phyloP scores from a whole-genome alignment of 2,113 vertebrate species.

The Poecile atricapillus region DNA sequence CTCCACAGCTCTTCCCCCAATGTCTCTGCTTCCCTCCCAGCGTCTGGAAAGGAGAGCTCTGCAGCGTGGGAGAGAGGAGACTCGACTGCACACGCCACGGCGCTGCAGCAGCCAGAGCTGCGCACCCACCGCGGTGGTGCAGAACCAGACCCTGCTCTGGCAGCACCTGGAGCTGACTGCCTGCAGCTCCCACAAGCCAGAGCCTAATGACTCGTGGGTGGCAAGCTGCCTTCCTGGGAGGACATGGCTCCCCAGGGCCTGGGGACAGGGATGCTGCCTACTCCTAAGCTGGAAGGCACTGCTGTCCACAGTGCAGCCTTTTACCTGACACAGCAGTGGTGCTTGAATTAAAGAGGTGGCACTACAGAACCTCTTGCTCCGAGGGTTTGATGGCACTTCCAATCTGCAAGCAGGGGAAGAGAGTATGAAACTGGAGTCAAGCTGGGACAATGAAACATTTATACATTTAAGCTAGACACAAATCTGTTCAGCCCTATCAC shows the following conservation, averaged over 20 bases:
- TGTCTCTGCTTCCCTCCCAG: neutral
- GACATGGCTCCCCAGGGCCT: neutral
- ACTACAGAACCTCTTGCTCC: neutral
- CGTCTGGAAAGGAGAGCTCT: neutral
- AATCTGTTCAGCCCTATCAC: neutral
- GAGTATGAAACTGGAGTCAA: neutral
- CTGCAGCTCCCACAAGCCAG: neutral
- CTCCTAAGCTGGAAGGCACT: neutral
- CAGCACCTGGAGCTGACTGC: neutral
- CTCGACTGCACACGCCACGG: rapidly evolving
- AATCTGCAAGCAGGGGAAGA: neutral
- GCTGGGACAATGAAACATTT: neutral
- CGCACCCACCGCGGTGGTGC: rapidly evolving
- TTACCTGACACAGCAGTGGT: neutral
- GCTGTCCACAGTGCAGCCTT: neutral
- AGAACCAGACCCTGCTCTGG: rapidly evolving
- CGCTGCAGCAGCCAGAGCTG: neutral
- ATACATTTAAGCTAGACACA: neutral
- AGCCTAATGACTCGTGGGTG: neutral
- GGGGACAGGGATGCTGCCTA: neutral
- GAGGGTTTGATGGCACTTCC: neutral
- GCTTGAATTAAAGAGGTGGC: neutral
- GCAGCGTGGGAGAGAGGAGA: neutral
- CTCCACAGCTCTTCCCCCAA: conserved; percentile 35
- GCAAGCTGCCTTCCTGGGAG: neutral